Base-by-base conservation (phyloP, 2,888 invertebrate genomes). In the Nomada ferruginata region DNA sequence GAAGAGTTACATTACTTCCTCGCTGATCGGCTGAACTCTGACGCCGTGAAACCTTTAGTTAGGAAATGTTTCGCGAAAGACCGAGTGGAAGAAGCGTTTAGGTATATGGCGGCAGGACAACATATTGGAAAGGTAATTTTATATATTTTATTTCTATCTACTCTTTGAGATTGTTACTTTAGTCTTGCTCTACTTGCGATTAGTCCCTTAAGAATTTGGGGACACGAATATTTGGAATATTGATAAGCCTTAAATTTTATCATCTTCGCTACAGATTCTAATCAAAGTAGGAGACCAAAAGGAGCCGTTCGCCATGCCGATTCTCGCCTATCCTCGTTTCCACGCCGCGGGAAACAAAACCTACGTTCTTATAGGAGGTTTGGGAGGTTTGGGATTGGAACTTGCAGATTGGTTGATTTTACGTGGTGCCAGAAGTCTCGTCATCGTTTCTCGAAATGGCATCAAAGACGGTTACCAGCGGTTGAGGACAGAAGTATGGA, bases 301-400 rank as follows among this genome's bases (percentile, higher is more conserved):
- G 1, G 85, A 89, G n/a, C 70, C 88, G 1, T 2, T 87, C 0
- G 73, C 86, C 20, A 60, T 70, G 0, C 84, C 89, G 0, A 92
- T 94, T 3, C 84, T 90, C 15, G 95, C 95, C 7, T 84, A 95
- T 1, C 94, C 95, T 20, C 93, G 94, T 42, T 94, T 94, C 74
- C 89, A 94, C 57, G 96, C 96, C 83, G 88, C 93, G n/a, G 92
- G 93, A 26, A 92, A 95, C 87, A 89, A 94, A 90, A 82, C 95
- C 13, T 95, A 97, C 94, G 90, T 97, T 0, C 95, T 97, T 5
- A 94, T 96, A 0, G 97, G 97, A 15, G 98, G 98, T 61, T 95
- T 99, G 0, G 99, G 99, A 60, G 98, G 98, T 0, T 98, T 99
- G 91, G 99, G 98, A 7, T 94, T 99, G 65, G 98, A 99, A 93